phyloP scores from a whole-genome alignment of 2,888 invertebrate genomes.

The Drosophila colorata region DNA sequence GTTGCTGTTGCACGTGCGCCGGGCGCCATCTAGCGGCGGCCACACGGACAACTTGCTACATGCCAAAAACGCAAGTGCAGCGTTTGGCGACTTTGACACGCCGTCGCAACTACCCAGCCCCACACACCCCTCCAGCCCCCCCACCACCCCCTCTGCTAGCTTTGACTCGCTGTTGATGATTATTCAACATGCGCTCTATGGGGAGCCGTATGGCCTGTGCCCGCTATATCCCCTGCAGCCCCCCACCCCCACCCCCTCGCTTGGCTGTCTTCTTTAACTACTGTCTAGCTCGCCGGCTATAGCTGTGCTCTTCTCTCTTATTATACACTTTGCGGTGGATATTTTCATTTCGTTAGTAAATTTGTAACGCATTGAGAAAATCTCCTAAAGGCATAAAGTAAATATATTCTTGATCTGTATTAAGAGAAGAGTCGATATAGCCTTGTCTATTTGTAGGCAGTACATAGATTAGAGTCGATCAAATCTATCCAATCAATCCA shows the following conservation, averaged over 20 bases:
- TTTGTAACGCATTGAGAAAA: not conserved
- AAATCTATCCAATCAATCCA: too few relatives aligned
- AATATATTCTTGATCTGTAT: too few relatives aligned
- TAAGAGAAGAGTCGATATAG: too few relatives aligned
- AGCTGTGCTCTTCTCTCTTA: not conserved
- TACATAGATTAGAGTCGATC: too few relatives aligned
- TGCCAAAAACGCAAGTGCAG: conserved; percentile 76
- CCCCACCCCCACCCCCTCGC: not conserved
- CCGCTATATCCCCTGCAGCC: conserved; percentile 2
- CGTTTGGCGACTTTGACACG: conserved; percentile 63
- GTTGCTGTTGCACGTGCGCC: conserved; percentile 68
- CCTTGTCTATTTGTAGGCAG: too few relatives aligned
- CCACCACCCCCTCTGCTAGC: not conserved
- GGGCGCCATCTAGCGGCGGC: conserved; percentile 70
- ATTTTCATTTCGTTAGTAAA: not conserved
- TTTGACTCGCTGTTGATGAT: conserved; percentile 69
- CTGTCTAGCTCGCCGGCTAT: conserved; percentile 20
- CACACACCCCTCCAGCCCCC: not conserved
- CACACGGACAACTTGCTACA: conserved; percentile 73
- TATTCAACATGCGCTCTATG: conserved; percentile 82
- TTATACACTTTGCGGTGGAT: conserved; percentile 1
- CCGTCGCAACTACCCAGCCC: conserved; percentile 27
- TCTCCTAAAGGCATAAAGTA: too few relatives aligned
- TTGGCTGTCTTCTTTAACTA: conserved; percentile 49
- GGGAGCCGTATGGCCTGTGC: conserved; percentile 73